Percentiles rank a stretch among this genome's conserved stretches.
These are phyloP conservation scores for Passer montanus DNA, from an alignment of 2,113 vertebrate genomes.

Conservation along the genomic window DNA sequence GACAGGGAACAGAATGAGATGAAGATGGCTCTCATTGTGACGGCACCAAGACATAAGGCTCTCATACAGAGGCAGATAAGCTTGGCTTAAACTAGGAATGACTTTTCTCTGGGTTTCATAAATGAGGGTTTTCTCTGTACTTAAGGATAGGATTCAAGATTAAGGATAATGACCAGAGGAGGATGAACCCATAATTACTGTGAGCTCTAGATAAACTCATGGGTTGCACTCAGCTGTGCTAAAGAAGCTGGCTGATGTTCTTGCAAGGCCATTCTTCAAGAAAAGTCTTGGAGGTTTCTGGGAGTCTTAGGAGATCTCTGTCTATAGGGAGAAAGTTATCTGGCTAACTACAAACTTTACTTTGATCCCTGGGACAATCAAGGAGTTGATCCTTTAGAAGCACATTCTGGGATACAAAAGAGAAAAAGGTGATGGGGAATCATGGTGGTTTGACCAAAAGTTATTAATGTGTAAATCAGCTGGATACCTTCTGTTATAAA, in stretches of 20 bases:
- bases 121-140: not conserved
- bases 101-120: not conserved
- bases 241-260: not conserved
- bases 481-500: not conserved
- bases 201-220: not conserved
- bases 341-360: not conserved
- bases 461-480: not conserved
- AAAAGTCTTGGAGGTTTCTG: not conserved
- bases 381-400: not conserved
- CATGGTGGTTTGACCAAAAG: not conserved
- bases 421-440: not conserved
- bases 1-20: not conserved
- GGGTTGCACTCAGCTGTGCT: not conserved
- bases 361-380: not conserved
- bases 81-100: not conserved
- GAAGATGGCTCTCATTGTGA: not conserved
- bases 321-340: not conserved
- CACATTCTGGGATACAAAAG: not conserved
- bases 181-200: not conserved
- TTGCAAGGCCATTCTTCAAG: not conserved
- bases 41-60: rapidly evolving
- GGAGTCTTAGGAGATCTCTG: not conserved
- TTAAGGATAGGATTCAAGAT: not conserved
- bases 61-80: not conserved
- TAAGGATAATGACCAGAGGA: not conserved